Base-by-base conservation (phyloP, 1,140 invertebrate species). In the Drosophila ficusphila region DNA sequence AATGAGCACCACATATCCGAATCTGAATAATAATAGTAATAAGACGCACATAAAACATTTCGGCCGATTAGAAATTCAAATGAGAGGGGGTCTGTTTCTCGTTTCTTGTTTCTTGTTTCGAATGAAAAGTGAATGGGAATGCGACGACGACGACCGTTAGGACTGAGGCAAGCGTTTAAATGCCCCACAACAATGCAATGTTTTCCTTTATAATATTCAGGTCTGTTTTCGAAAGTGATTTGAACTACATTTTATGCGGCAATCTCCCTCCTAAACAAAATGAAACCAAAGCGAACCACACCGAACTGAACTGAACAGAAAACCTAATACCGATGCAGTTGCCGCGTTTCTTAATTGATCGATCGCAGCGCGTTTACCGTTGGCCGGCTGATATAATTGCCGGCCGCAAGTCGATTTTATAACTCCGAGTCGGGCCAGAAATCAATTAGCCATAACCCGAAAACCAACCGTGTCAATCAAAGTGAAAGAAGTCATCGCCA, bases 401-500 rank as follows among this genome's bases (percentile, higher is more conserved):
- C 44, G 39, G 38, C 21, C 41, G 42, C 23, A 52, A 31, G 36
- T 58, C 34, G 62, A 68, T 86, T 73, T 86, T 86, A 76, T 86
- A 86, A 85, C 31, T 58, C 34, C 3, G 9, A 6, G 12, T 21
- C 21, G 5, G 14, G 9, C 4, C 44, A 57, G 21, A 78, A 70
- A 83, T 79, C 70, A 71, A 83, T 75, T 74, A 52, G 64, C 75
- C 52, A 75, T 81, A 71, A 64, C 11, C 65, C 46, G 42, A 25
- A 47, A 14, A 74, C 49, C 36, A 65, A 76, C 16, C 72, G 54
- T 73, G 79, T 86, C 79, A 79, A 86, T 79, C 76, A 70, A 69
- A 81, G 81, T 81, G 81, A 88, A 88, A 88, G 82, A 88, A 76
- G 52, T 76, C 70, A 58, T 33, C 42, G 41, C 53, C 14, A 34